phyloP scores from a whole-genome alignment of 2,797 vertebrate genomes.

The Thunnus albacares region DNA sequence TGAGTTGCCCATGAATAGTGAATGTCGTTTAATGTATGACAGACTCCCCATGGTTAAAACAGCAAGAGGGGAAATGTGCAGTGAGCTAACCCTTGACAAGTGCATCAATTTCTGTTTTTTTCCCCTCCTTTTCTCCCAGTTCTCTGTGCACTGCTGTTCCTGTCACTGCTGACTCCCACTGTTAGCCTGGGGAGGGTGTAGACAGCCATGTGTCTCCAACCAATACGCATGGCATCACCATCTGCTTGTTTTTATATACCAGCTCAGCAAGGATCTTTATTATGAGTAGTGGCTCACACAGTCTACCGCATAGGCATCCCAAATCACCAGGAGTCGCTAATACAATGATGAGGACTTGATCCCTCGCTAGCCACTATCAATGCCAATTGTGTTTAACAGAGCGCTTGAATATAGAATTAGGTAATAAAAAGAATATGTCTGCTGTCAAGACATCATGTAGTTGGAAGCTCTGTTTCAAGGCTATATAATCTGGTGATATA shows the following conservation, averaged over 20 bases:
- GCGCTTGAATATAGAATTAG: neutral
- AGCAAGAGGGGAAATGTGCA: neutral
- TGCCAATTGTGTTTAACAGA: neutral
- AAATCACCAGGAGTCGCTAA: neutral
- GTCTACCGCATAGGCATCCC: neutral
- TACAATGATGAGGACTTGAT: neutral
- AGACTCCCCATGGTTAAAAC: neutral
- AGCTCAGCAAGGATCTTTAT: neutral
- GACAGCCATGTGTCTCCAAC: constrained; percentile 1
- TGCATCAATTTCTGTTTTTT: constrained; percentile 7
- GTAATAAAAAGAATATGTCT: neutral
- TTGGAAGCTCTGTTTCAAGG: neutral
- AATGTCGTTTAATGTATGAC: constrained; percentile 6
- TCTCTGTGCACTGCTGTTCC: neutral
- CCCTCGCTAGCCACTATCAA: no score
- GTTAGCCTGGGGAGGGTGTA: neutral
- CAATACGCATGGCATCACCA: neutral
- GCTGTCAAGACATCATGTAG: neutral
- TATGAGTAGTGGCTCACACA: neutral
- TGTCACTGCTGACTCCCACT: constrained; percentile 4
- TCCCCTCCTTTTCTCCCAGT: neutral
- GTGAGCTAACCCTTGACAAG: neutral
- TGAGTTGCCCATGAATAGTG: neutral
- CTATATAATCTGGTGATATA: neutral
- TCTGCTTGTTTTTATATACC: constrained; percentile 3